Base-by-base conservation (phyloP, 2,888 invertebrate genomes). In the Megalurothrips usitatus region DNA sequence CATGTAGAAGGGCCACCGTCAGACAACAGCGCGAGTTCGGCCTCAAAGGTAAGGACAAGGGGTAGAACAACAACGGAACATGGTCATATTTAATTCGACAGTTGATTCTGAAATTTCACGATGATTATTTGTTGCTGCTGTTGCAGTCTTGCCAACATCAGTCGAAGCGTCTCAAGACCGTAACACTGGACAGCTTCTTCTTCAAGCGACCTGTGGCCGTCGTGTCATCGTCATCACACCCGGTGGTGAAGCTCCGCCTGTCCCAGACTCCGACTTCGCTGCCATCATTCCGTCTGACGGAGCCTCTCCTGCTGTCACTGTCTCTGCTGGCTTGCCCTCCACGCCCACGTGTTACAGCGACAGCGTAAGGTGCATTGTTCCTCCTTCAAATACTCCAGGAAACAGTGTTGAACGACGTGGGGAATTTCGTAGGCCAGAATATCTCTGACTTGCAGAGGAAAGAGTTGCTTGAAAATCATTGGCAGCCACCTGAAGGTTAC, bases 401-500 rank as follows among this genome's bases (percentile, higher is more conserved):
- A 52, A 52, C 52, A 17, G 52, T 6, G 4, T 52, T 52, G 52
- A 52, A 52, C 19, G 52, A 52, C 52, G 52, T 52, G 10, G 52
- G 52, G 10, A 52, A 52, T 52, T 52, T 52, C 52, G 10, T 52
- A 52, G 52, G 52, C 52, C 52, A 52, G 52, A 43, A 43, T 43
- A 43, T 43, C 34, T 43, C 34, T 43, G 34, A 49, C 12, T 49
- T 49, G 9, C 12, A 49, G 12, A 9, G 49, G 9, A 49, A 49
- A 23, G 28, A 52, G n/a, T 47, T 81, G 3, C 49, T 79, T 8
- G 23, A 34, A 79, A 63, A 49, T 3, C 79, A 79, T n/a, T 83
- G 82, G 81, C 49, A 79, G 26, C 82, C 83, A 23, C 80, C 82
- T 78, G 49, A 75, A 82, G 75, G 80, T 48, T 82, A 81, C 80